Conservation (phyloP, 2,797 vertebrate species). For the Rhynchotus rufescens region DNA sequence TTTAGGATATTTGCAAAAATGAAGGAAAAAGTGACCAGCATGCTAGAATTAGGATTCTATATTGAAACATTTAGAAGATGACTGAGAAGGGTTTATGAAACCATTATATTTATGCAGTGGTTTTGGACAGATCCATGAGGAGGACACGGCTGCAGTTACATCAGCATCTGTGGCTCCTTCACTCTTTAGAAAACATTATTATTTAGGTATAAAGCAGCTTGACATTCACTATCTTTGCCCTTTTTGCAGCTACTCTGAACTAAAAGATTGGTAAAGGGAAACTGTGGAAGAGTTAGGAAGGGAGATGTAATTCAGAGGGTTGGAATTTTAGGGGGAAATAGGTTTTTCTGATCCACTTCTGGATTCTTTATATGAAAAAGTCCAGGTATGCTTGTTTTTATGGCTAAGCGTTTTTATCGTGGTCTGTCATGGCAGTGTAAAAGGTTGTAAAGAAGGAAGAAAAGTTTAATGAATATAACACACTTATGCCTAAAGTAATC, state of each 20-base stretch:
- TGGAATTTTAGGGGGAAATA: not conserved
- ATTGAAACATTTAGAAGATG: not conserved
- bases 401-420: not conserved
- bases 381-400: not conserved
- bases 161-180: not conserved
- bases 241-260: not conserved
- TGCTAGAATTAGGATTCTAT: accelerated
- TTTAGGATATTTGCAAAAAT: not conserved
- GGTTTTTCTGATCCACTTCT: not conserved
- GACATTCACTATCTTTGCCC: not conserved
- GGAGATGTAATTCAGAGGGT: not conserved
- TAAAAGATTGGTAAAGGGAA: not conserved
- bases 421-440: not conserved
- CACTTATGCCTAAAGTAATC: not conserved
- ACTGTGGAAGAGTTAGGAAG: not conserved
- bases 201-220: not conserved
- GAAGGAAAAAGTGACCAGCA: not conserved
- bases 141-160: not conserved
- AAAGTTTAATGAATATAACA: not conserved
- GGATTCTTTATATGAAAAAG: not conserved
- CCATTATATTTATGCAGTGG: not conserved
- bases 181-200: not conserved
- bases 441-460: not conserved
- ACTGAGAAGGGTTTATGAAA: not conserved
- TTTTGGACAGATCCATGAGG: not conserved